phyloP scores from a whole-genome alignment of 2,888 invertebrate genomes.

The Harpalus rubripes region DNA sequence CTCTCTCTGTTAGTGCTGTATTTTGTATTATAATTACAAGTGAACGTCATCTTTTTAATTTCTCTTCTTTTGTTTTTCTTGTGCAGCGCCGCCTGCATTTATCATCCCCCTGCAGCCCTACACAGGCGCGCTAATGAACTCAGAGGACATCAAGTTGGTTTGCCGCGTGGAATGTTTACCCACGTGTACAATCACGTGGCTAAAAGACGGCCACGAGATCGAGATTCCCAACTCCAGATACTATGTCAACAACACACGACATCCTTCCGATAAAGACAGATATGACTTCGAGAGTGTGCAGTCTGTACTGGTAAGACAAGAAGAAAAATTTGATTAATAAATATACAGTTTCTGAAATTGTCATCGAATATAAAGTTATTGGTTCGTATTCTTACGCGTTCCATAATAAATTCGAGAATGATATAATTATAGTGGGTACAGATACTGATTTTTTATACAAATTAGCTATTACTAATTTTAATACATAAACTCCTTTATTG shows the following conservation, averaged over 20 bases:
- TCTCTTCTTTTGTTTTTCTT: not conserved
- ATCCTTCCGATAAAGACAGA: conserved; percentile 86
- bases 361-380: no score
- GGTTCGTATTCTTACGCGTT: no score
- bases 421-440: no score
- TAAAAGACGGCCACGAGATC: conserved; percentile 87
- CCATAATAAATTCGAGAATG: no score
- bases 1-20: no score
- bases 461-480: no score
- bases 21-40: not conserved
- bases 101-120: conserved; percentile 91
- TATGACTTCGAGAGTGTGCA: conserved; percentile 94
- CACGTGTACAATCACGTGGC: conserved; percentile 91
- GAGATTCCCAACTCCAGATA: conserved; percentile 82
- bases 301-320: conserved; percentile 87
- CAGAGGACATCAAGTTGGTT: conserved; percentile 84
- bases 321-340: not conserved
- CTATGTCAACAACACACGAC: conserved; percentile 83
- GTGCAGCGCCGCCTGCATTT: conserved; percentile 91
- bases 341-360: not conserved
- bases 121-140: conserved; percentile 88
- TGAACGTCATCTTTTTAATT: no score
- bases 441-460: no score
- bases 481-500: no score
- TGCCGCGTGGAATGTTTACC: conserved; percentile 95